phyloP scores from a whole-genome alignment of 2,797 vertebrate genomes.

The Gymnothorax javanicus region DNA sequence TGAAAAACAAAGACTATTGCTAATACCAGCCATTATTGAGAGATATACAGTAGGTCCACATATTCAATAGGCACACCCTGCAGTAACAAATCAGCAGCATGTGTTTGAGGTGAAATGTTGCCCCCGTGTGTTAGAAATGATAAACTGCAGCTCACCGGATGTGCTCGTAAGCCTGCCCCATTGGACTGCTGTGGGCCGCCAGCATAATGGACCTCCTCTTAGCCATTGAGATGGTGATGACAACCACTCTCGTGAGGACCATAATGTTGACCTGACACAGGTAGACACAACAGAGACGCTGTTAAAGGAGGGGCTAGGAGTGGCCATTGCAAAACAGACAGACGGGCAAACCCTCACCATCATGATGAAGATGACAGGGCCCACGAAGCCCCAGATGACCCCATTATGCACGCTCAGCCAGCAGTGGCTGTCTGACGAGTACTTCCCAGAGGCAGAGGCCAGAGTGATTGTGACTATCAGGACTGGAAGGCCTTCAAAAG shows the following conservation, averaged over 20 bases:
- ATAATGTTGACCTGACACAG: constrained; percentile 74
- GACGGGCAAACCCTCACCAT: constrained; percentile 63
- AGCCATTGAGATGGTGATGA: constrained; percentile 76
- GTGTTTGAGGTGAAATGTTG: constrained; percentile 63
- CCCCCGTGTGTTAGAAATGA: constrained; percentile 67
- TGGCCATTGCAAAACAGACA: background rate
- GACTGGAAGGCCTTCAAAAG: constrained; percentile 70
- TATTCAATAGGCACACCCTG: background rate
- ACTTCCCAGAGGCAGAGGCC: constrained; percentile 74
- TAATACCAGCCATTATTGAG: background rate
- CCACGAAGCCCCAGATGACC: constrained; percentile 80
- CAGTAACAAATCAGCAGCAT: background rate
- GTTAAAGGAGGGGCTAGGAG: background rate
- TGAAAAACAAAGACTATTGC: background rate
- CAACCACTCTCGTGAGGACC: constrained; percentile 73
- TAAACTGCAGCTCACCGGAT: constrained; percentile 62
- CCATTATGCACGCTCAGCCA: constrained; percentile 81
- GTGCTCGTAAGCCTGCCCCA: constrained; percentile 73
- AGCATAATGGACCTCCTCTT: constrained; percentile 78
- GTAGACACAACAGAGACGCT: background rate
- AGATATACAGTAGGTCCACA: background rate
- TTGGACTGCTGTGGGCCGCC: constrained; percentile 66
- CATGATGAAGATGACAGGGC: constrained; percentile 81
- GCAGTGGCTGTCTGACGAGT: constrained; percentile 74
- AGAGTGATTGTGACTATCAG: constrained; percentile 79